Base-by-base conservation (phyloP, 2,797 vertebrate genomes). In the Tympanoctomys barrerae region DNA sequence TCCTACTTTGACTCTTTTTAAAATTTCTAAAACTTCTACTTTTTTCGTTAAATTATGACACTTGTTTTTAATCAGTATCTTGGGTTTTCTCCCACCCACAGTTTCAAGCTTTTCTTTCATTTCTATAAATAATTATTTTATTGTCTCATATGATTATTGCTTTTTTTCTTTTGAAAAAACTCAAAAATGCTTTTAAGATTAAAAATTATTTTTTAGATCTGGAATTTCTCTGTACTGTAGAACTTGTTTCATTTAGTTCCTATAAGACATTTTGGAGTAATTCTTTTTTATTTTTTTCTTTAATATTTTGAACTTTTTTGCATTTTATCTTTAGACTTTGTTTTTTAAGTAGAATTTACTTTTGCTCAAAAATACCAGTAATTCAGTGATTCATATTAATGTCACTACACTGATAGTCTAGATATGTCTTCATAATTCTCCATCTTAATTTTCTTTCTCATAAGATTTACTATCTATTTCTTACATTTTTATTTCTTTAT, bases 351-450 rank as follows among this genome's bases (percentile, higher is more conserved):
- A 52, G 13, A 79, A 87, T 83, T 73, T 59, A 46, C 81, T 86
- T 26, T 73, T 90, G 92, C 49, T 83, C 3, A 39, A 90, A 21
- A 13, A 3, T 78, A 85, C 64, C 16, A 71, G 7, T 59, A 59
- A 39, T 91, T 94, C 39, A 89, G 71, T 22, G 8, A n/a, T 81
- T 91, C 59, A 82, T 24, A 31, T 82, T 77, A 86, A 86, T 77
- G 3, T 59, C 62, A 70, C n/a, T 73, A 26, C 66, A 2, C 75
- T 86, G 86, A 8, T 36, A 68, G 9, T 81, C 8, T 26, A 89
- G 33, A 39, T 52, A 36, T 39, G 19, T 68, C 8, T 94, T 89
- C 77, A 39, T 36, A 80, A 3, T 89, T 91, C 26, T 5, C 26
- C 12, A 49, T 86, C 75, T 92, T 12, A 86, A 6, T 87, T 81